Percentiles rank a stretch among this genome's conserved stretches.
Conservation (phyloP, 2,797 vertebrate species). For the Danio kyathit region DNA sequence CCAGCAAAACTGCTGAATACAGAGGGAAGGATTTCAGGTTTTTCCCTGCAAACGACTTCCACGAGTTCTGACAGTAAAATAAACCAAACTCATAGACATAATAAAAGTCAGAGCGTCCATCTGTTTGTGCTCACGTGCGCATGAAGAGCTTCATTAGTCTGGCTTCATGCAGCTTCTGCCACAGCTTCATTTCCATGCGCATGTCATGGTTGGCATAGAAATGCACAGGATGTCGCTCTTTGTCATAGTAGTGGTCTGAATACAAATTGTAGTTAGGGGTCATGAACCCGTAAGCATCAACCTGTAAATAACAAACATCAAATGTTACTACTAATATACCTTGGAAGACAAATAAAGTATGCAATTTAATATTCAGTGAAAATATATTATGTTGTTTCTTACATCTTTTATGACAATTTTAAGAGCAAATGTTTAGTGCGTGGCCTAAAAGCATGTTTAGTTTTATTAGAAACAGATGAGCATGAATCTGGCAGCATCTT, state of each 20-base stretch:
- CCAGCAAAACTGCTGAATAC: not conserved
- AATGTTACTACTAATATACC: not conserved
- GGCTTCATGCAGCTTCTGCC: slow-evolving; percentile 77
- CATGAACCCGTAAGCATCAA: slow-evolving; percentile 85
- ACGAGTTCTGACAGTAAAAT: not conserved
- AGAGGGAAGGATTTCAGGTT: not conserved
- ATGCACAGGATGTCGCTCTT: slow-evolving; percentile 35
- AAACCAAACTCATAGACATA: too few relatives aligned
- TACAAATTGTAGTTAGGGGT: slow-evolving; percentile 77
- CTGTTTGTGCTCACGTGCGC: slow-evolving; percentile 49
- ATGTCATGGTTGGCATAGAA: slow-evolving; percentile 83
- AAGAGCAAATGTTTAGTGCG: not conserved
- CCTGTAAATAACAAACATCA: slow-evolving; percentile 65
- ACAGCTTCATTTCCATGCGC: slow-evolving; percentile 76
- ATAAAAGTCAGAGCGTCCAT: rapidly evolving
- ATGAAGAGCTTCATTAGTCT: slow-evolving; percentile 78
- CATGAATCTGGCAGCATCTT: not conserved
- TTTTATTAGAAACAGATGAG: not conserved
- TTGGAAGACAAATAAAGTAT: not conserved
- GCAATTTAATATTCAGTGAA: too few relatives aligned
- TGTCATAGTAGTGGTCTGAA: slow-evolving; percentile 84
- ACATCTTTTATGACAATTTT: not conserved
- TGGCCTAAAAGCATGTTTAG: not conserved
- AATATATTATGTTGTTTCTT: too few relatives aligned
- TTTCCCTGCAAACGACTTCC: not conserved